Evolutionary conservation across 1,140 invertebrate genomes (phyloP), one percentile per base, ranked within the genome.

Genomic region (Heliconius congener): DNA sequence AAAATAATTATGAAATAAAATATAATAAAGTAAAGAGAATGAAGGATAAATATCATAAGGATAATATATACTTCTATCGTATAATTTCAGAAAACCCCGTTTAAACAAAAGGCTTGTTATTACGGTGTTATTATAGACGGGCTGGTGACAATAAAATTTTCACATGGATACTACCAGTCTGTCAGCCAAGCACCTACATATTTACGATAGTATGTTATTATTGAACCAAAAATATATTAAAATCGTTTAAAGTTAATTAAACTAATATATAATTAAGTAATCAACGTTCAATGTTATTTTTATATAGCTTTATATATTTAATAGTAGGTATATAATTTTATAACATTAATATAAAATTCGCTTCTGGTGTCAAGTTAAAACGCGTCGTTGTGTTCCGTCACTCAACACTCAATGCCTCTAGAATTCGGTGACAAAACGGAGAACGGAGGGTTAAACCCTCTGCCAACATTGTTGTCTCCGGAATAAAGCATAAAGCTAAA

Each of bases 41-140:
- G 6, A 6, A 37, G 34, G 6, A 37, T 8, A 37, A 37, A 37
- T 37, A 37, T 37, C 34, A 37, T 37, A 37, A 37, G 34, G 6
- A 37, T 37, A 37, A 37, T 37, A 37, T 37, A 37, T 37, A 37
- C 13, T 9, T 80, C 81, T 27, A 72, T 76, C 74, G 74, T 70
- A 79, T 80, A 77, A 75, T 57, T 75, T 76, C 78, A 76, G 75
- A 72, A 73, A 82, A 82, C 75, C 50, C 81, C 34, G 6, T 37
- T 60, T 16, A 77, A 71, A 37, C 34, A 78, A 79, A 74, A 82
- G 52, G 74, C 81, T 79, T 82, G 78, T 82, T 80, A 82, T 82
- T 79, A 82, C 66, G 23, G 74, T 80, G 71, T 76, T 71, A 80
- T 80, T 80, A 80, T 72, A 39, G 52, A 70, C 74, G 8, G 57